Percentiles rank a stretch among this genome's conserved stretches.
phyloP scores from a whole-genome alignment of 1,140 invertebrate genomes.

The Sitophilus oryzae region DNA sequence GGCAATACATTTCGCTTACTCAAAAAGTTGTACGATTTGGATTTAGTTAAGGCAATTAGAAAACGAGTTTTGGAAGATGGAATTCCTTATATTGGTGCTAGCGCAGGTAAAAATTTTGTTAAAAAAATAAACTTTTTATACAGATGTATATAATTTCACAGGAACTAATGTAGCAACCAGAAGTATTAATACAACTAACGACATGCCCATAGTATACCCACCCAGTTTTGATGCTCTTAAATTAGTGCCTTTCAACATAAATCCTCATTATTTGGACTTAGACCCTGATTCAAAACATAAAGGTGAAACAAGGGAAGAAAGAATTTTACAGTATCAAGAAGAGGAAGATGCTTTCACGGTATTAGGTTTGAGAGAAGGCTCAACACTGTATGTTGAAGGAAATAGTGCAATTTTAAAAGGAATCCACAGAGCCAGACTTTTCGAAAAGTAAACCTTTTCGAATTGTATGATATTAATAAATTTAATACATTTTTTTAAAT shows the following conservation, averaged over 20 bases:
- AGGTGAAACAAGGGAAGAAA: slow-evolving; percentile 68
- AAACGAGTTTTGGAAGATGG: slow-evolving; percentile 58
- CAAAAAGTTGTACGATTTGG: slow-evolving; percentile 62
- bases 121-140: too few species aligned
- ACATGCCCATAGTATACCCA: slow-evolving; percentile 79
- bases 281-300: slow-evolving; percentile 59
- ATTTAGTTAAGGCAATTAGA: slow-evolving; percentile 59
- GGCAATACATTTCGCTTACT: slow-evolving; percentile 75
- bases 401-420: slow-evolving; percentile 56
- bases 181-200: slow-evolving; percentile 76
- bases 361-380: slow-evolving; percentile 66
- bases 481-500: slow-evolving; percentile 27
- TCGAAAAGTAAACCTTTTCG: slow-evolving; percentile 52
- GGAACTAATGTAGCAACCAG: slow-evolving; percentile 70
- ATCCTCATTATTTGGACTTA: slow-evolving; percentile 74
- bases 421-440: slow-evolving; percentile 56
- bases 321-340: slow-evolving; percentile 62
- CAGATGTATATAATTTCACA: slow-evolving; percentile 4
- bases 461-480: not conserved
- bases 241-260: slow-evolving; percentile 79
- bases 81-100: slow-evolving; percentile 71
- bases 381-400: slow-evolving; percentile 57
- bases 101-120: slow-evolving; percentile 70
- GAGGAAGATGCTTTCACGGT: slow-evolving; percentile 52
- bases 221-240: slow-evolving; percentile 65